phyloP scores from a whole-genome alignment of 2,888 invertebrate species.

The Amphipoea lucens region DNA sequence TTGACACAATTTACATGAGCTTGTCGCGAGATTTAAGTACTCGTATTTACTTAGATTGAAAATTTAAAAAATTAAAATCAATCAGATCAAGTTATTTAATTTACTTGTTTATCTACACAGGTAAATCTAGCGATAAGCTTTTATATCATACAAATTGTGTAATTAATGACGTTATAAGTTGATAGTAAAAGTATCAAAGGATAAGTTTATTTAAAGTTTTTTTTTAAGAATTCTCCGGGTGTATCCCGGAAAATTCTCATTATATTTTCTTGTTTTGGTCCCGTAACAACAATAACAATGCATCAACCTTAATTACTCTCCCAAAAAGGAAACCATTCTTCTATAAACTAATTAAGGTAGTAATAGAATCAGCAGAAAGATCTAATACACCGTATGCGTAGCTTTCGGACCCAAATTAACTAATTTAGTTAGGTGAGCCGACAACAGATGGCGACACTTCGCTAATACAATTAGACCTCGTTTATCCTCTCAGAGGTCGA shows the following conservation, averaged over 20 bases:
- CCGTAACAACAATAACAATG: background rate
- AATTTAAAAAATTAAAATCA: too few relatives aligned
- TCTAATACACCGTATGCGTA: constrained; percentile 20
- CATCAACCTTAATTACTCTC: constrained; percentile 8
- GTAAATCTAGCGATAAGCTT: too few relatives aligned
- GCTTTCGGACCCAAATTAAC: constrained; percentile 40
- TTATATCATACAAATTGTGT: too few relatives aligned
- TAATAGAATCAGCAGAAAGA: constrained; percentile 53
- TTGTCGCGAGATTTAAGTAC: too few relatives aligned
- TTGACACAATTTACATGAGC: too few relatives aligned
- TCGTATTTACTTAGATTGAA: too few relatives aligned
- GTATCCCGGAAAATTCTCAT: background rate
- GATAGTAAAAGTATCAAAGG: too few relatives aligned
- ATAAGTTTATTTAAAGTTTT: too few relatives aligned
- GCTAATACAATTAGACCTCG: constrained; percentile 50
- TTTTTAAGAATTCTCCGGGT: too few relatives aligned
- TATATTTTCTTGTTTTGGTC: background rate
- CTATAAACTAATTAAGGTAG: constrained; percentile 39
- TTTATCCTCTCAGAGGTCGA: constrained; percentile 37
- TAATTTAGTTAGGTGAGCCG: constrained; percentile 54
- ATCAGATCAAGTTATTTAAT: too few relatives aligned
- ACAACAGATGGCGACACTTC: constrained; percentile 36
- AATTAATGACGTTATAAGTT: too few relatives aligned
- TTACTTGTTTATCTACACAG: too few relatives aligned
- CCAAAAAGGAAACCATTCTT: constrained; percentile 3